phyloP scores from a whole-genome alignment of 2,113 vertebrate genomes.

The Cryptotis parvus region DNA sequence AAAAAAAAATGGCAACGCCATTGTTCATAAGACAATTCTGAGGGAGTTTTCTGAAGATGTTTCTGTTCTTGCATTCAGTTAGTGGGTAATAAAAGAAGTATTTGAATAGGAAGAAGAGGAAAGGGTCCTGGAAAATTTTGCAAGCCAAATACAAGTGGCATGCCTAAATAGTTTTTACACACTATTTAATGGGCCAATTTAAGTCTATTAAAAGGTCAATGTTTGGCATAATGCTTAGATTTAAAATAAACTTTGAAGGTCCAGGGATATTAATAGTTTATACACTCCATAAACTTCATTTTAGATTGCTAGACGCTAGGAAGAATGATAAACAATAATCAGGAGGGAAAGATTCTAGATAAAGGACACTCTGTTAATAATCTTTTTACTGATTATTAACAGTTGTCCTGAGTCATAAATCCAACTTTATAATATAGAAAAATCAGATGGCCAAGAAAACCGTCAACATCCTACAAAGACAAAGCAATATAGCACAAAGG shows the following conservation, averaged over 20 bases:
- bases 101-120: constrained; percentile 59
- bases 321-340: constrained; percentile 53
- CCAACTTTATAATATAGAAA: constrained; percentile 52
- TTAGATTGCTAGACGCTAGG: constrained; percentile 34
- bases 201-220: constrained; percentile 32
- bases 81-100: constrained; percentile 53
- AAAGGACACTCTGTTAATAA: constrained; percentile 31
- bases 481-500: constrained; percentile 20
- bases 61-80: constrained; percentile 39
- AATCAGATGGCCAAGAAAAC: constrained; percentile 62
- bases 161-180: constrained; percentile 61
- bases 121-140: constrained; percentile 54
- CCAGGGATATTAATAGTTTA: constrained; percentile 45
- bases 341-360: constrained; percentile 6
- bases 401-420: constrained; percentile 60
- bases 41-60: constrained; percentile 55
- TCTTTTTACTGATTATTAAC: constrained; percentile 62
- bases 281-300: constrained; percentile 48
- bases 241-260: constrained; percentile 52
- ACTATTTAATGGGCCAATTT: constrained; percentile 37
- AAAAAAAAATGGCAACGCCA: background rate
- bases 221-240: constrained; percentile 45
- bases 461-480: background rate
- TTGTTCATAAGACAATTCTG: background rate
- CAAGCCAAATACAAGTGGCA: constrained; percentile 42